Evolutionary conservation across 2,888 invertebrate genomes (phyloP).

Genomic region (Acanthoscelides obtectus): DNA sequence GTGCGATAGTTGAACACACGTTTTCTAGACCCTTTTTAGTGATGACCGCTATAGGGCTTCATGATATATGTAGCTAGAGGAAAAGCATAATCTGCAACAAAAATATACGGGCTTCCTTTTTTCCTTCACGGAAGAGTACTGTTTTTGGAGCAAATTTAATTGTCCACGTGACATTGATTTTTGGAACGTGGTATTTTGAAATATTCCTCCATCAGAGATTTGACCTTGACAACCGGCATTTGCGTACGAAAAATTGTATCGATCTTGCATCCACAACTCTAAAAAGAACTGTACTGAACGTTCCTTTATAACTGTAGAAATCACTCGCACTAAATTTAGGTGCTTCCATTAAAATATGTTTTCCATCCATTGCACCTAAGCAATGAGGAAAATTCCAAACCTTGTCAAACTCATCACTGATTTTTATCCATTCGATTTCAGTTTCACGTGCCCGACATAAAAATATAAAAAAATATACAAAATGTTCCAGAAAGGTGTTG

Average conservation of each 20-base stretch:
- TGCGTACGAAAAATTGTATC: constrained; percentile 1
- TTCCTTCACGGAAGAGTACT: constrained; percentile 5
- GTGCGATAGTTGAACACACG: constrained; percentile 8
- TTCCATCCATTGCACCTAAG: constrained; percentile 5
- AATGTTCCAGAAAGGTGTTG: too few species aligned
- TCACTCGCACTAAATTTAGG: constrained; percentile 1
- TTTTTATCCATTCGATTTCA: constrained; percentile 6
- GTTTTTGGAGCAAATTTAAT: neutral
- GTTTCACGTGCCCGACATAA: constrained; percentile 6
- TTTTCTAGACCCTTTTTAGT: constrained; percentile 4
- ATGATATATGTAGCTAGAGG: constrained; percentile 6
- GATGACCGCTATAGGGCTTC: constrained; percentile 9
- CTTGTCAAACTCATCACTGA: neutral
- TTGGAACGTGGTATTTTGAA: constrained; percentile 6
- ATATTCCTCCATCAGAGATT: constrained; percentile 1
- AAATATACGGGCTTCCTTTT: constrained; percentile 7
- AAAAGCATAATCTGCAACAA: constrained; percentile 10
- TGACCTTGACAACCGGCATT: neutral
- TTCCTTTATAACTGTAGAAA: constrained; percentile 9
- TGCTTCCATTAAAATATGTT: constrained; percentile 2
- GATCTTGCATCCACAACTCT: constrained; percentile 5
- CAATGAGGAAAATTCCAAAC: constrained; percentile 6
- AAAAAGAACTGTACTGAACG: constrained; percentile 7
- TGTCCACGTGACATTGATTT: constrained; percentile 1
- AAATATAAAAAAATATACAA: too few species aligned